Conservation (phyloP, 2,113 vertebrate species). For the Tenrec ecaudatus region DNA sequence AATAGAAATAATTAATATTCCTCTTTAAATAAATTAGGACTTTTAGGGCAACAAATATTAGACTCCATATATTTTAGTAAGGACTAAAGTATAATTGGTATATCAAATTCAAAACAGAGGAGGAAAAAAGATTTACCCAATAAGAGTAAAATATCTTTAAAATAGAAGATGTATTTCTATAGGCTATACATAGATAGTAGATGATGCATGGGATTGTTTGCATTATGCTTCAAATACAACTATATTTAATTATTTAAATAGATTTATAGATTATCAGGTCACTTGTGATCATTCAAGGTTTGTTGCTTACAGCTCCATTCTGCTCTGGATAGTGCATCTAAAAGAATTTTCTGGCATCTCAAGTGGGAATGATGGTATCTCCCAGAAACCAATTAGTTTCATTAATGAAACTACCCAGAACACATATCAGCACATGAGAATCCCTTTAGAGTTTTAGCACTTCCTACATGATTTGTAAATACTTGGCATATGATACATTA, state of each 20-base stretch:
- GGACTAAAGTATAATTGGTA: background rate
- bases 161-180: background rate
- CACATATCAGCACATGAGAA: background rate
- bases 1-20: constrained; percentile 46
- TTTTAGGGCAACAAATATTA: constrained; percentile 61
- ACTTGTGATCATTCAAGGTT: constrained; percentile 26
- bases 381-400: constrained; percentile 47
- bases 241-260: background rate
- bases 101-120: background rate
- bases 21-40: constrained; percentile 54
- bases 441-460: background rate
- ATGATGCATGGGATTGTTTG: background rate
- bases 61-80: background rate
- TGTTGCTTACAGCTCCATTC: constrained; percentile 19
- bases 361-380: background rate
- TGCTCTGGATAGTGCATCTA: background rate
- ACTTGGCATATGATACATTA: background rate
- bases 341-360: background rate
- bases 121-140: background rate
- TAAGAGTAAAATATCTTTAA: background rate
- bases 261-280: background rate
- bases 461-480: constrained; percentile 2
- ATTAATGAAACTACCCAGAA: constrained; percentile 31
- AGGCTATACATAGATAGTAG: background rate
- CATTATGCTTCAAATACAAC: background rate